Conservation (phyloP, 2,797 vertebrate genomes). For the Dipus sagitta region DNA sequence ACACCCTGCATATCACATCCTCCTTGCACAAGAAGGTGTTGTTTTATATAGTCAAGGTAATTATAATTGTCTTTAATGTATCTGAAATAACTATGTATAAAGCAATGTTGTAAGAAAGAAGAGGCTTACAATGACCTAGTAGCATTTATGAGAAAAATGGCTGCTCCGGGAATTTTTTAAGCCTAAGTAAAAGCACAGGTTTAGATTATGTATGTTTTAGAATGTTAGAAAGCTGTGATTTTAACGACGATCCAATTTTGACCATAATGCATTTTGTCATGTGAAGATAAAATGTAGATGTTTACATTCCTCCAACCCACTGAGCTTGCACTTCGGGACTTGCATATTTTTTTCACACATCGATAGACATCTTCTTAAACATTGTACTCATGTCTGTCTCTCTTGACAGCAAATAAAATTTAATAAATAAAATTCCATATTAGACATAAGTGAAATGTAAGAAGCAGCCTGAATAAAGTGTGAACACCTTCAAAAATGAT, state of each 20-base stretch:
- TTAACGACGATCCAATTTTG: conserved; percentile 87
- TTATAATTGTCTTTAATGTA: conserved; percentile 89
- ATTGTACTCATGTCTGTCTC: conserved; percentile 88
- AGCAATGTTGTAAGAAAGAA: conserved; percentile 79
- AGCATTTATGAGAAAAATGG: conserved; percentile 79
- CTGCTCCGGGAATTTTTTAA: conserved; percentile 70
- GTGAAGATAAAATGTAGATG: conserved; percentile 88
- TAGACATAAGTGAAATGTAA: conserved; percentile 87
- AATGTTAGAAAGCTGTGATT: conserved; percentile 86
- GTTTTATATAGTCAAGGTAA: conserved; percentile 89
- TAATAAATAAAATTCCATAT: conserved; percentile 88
- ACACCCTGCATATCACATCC: conserved; percentile 83
- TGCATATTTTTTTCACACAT: conserved; percentile 88
- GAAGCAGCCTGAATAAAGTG: conserved; percentile 84
- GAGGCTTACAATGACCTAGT: conserved; percentile 83
- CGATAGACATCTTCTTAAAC: conserved; percentile 89
- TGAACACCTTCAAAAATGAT: conserved; percentile 84
- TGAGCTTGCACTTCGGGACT: conserved; percentile 86
- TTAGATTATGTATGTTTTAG: conserved; percentile 86
- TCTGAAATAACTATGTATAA: conserved; percentile 84
- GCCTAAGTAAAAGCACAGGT: conserved; percentile 81
- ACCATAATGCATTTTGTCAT: conserved; percentile 91
- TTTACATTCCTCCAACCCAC: conserved; percentile 89
- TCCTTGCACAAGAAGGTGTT: conserved; percentile 83
- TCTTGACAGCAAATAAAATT: conserved; percentile 88